Conservation (phyloP, 2,888 invertebrate genomes). For the Drosophila silvestris region DNA sequence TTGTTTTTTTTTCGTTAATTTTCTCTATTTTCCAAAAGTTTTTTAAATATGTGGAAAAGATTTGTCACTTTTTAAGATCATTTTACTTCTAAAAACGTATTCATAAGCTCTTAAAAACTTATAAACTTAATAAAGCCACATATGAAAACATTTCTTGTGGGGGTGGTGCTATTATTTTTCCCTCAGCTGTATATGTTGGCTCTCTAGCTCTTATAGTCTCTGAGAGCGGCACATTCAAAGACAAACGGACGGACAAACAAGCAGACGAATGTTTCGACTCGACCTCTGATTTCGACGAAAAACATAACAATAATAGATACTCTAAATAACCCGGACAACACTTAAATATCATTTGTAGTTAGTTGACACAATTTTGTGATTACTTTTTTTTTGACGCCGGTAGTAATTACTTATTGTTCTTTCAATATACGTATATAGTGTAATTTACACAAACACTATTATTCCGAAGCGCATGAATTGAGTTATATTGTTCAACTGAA, state of each 20-base stretch:
- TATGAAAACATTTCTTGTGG: not conserved
- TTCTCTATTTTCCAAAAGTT: not conserved
- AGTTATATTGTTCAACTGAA: slow-evolving; percentile 24
- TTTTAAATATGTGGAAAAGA: not conserved
- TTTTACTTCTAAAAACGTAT: not conserved
- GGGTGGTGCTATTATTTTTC: not conserved
- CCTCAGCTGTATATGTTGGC: not conserved
- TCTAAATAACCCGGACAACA: not conserved
- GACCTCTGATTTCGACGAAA: not conserved
- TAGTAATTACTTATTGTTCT: not conserved
- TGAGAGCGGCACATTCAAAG: not conserved
- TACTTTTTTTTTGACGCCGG: not conserved
- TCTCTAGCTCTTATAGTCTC: not conserved
- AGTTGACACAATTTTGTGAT: not conserved
- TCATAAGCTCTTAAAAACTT: not conserved
- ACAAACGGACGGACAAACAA: not conserved
- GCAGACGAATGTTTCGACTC: not conserved
- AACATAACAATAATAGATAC: not conserved
- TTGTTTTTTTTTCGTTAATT: too few relatives aligned
- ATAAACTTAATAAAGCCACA: not conserved
- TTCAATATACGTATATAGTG: not conserved
- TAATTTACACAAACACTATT: not conserved
- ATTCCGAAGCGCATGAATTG: slow-evolving; percentile 4
- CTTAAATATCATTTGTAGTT: not conserved
- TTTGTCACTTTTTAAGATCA: not conserved